Conservation (phyloP, 1,140 invertebrate species). For the Matsumurasca onukii region DNA sequence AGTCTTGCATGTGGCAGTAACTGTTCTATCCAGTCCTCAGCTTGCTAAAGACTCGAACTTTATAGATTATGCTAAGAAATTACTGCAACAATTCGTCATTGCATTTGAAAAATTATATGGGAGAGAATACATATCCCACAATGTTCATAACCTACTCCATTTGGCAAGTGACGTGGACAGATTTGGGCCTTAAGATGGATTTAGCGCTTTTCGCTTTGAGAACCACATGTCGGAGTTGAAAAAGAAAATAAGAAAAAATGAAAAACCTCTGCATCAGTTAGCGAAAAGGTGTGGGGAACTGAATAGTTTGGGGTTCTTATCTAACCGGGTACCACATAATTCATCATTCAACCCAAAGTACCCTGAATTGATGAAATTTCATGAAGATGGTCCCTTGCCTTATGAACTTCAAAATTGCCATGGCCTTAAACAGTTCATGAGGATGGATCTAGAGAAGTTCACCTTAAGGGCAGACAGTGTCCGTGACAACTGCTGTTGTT, state of each 20-base stretch:
- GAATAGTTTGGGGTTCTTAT: not conserved
- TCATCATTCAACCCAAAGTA: not conserved
- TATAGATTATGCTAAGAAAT: not conserved
- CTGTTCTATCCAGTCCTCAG: not conserved
- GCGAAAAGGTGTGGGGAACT: constrained; percentile 8
- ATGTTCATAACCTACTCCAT: not conserved
- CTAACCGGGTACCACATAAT: no score
- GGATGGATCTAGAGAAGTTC: constrained; percentile 2
- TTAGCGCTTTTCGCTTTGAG: not conserved
- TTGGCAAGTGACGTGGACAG: not conserved
- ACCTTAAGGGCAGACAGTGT: not conserved
- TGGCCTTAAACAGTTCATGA: not conserved
- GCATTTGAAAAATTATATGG: not conserved
- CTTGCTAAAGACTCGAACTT: not conserved
- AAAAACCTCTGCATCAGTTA: not conserved
- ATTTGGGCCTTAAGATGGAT: not conserved
- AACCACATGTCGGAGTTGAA: not conserved
- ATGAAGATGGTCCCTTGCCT: not conserved
- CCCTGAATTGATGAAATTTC: not conserved
- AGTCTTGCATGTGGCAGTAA: not conserved
- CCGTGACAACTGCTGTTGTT: constrained; percentile 16
- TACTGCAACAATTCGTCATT: not conserved
- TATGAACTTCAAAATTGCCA: not conserved
- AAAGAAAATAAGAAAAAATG: not conserved
- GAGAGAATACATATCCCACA: not conserved